Evolutionary conservation across 2,797 vertebrate species (phyloP), one percentile per base, ranked within the genome.

Genomic region (Rhinichthys osculus): DNA sequence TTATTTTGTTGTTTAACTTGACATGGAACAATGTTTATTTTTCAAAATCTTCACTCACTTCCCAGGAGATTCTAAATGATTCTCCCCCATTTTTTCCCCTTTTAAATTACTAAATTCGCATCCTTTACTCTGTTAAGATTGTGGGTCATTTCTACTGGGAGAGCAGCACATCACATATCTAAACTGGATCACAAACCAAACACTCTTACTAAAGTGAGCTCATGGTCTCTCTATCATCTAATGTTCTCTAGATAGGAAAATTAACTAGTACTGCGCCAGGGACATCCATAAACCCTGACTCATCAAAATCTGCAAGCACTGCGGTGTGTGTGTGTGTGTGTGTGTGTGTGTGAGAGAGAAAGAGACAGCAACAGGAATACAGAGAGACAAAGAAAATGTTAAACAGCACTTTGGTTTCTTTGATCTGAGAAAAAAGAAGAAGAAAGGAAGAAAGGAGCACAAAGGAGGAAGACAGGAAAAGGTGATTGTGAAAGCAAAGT

Each of bases 181-280:
- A 35, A 70, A 54, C 66, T 76, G 4, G 50, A 52, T 52, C 47
- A 35, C 30, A 33, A 13, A 74, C 4, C 2, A 30, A 21, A 13
- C 30, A 35, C 27, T 38, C 33, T 23, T 33, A 14, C 33, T 57
- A 35, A 38, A 0, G 6, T 16, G 33, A 57, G 47, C 27, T 74
- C 17, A 23, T 23, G 1, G 1, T 33, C 30, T 52, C 66, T 87
- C 69, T 66, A 21, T 50, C 30, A 47, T 59, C 50, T 38, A 81
- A 82, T 50, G 38, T 57, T 14, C 62, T 72, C 88, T 83, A 89
- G 79, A 91, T 74, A 47, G 73, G 88, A 90, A 90, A 91, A 88
- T 90, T 89, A 89, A 90, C 88, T 90, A 92, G 88, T 91, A 92
- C 93, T 93, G 91, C 93, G 92, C 92, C 90, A 92, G 92, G 92